These are phyloP conservation scores for Cotesia glomerata DNA, from an alignment of 1,140 invertebrate genomes.

Conservation along the genomic window DNA sequence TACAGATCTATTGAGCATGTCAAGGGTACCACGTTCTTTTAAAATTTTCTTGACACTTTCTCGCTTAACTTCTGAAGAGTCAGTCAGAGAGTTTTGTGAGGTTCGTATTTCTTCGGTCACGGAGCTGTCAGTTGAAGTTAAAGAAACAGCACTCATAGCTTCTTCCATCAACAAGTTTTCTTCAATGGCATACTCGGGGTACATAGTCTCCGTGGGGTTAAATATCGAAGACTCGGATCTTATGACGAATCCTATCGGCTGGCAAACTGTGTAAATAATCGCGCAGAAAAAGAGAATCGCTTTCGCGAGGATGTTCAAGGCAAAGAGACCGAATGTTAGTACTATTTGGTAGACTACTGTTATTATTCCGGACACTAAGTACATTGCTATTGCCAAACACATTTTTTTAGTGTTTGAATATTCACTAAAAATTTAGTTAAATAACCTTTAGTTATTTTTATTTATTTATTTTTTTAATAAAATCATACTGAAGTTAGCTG, in stretches of 20 bases:
- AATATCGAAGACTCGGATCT: not conserved
- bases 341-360: constrained; percentile 42
- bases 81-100: not conserved
- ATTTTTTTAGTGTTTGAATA: constrained; percentile 37
- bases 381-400: constrained; percentile 54
- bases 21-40: not conserved
- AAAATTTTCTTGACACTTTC: not conserved
- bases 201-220: constrained; percentile 44
- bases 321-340: constrained; percentile 42
- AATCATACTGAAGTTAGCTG: no score
- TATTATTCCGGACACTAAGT: constrained; percentile 45
- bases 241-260: constrained; percentile 18
- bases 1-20: constrained; percentile 18
- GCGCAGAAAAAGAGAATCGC: constrained; percentile 45
- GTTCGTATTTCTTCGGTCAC: not conserved
- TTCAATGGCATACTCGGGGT: constrained; percentile 46
- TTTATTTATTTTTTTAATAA: not conserved
- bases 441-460: not conserved
- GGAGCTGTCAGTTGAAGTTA: not conserved
- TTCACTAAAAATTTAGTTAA: not conserved
- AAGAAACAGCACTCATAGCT: no score
- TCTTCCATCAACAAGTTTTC: constrained; percentile 32
- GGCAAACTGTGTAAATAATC: constrained; percentile 40
- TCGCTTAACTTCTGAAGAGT: not conserved
- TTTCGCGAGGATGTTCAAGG: constrained; percentile 44